These are phyloP conservation scores for Brachionus asplanchnoidis DNA, from an alignment of 1,140 invertebrate species.

Conservation along the genomic window DNA sequence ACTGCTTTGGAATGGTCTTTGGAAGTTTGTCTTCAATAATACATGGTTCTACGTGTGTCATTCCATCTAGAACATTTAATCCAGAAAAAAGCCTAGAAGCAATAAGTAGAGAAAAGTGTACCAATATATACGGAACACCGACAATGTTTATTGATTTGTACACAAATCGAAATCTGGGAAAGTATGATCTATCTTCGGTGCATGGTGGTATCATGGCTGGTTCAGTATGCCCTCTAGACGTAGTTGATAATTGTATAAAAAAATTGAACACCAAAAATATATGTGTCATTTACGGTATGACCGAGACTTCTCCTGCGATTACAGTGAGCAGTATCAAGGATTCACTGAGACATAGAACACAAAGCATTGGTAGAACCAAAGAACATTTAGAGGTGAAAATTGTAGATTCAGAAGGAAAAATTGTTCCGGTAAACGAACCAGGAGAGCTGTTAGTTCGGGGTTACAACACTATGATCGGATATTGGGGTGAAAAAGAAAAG, in stretches of 20 bases:
- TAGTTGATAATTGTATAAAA: constrained; percentile 3
- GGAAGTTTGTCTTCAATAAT: constrained; percentile 64
- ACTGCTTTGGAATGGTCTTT: constrained; percentile 76
- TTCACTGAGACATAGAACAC: not conserved
- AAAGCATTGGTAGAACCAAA: not conserved
- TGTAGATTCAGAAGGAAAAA: constrained; percentile 64
- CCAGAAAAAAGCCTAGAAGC: not conserved
- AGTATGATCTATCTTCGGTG: constrained; percentile 55
- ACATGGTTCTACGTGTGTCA: constrained; percentile 49
- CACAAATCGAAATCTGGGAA: constrained; percentile 53
- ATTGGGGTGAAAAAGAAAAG: constrained; percentile 75
- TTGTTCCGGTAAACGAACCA: constrained; percentile 68
- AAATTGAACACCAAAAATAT: constrained; percentile 13
- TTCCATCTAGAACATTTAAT: not conserved
- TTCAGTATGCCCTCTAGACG: not conserved
- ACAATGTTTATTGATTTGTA: constrained; percentile 91
- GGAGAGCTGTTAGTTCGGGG: constrained; percentile 80
- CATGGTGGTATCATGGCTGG: constrained; percentile 14
- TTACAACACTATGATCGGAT: constrained; percentile 74
- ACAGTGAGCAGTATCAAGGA: not conserved
- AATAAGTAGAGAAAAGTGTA: constrained; percentile 56
- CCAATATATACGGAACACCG: constrained; percentile 68
- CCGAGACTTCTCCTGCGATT: constrained; percentile 19
- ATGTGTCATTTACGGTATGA: constrained; percentile 26
- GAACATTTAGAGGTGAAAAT: constrained; percentile 61